Evolutionary conservation across 23 tunicate species (phyloP), one percentile per base, ranked within the genome.

Genomic region (Styela plicata): DNA sequence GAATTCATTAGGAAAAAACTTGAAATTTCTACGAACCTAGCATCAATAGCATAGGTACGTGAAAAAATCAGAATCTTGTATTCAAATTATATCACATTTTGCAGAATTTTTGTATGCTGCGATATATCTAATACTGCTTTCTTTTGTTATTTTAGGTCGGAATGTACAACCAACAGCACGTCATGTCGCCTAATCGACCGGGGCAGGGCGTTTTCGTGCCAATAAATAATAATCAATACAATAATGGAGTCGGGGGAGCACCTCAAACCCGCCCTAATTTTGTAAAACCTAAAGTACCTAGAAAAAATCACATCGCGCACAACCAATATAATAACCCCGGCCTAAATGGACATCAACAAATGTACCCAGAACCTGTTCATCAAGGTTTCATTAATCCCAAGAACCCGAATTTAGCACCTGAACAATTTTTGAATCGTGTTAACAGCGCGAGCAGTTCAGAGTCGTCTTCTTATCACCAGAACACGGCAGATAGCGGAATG

Each of bases 401-500:
- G 31, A 36, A 53, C n/a, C 64, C 64, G 0, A 76, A 44, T 67
- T 24, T 67, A 76, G 64, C 81, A 20, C 33, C 33, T 0, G 64
- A 44, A 23, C 81, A 52, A 44, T 24, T 76, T 36, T 44, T 87
- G 1, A 70, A 73, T 24, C 78, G 97, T 3, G 63, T 81, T 10
- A 85, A 90, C 74, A 82, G 90, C 63, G 85, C 85, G 24, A 86
- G 90, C 70, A 76, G 81, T 37, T 70, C 87, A 5, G 74, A 79
- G 37, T 80, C 90, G 26, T 86, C 97, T 1, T 91, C 97, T 0
- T 91, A 75, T 71, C 90, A 75, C n/a, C 97, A 91, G 7, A 86
- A 86, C 85, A 91, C 97, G 20, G 97, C 91, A 1, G 97, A 91
- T 63, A 91, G 97, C 62, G 97, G 97, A 1, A 91, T 91, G 97